These are phyloP conservation scores for Philypnodon macrostomus DNA, from an alignment of 2,797 vertebrate species.

Conservation along the genomic window DNA sequence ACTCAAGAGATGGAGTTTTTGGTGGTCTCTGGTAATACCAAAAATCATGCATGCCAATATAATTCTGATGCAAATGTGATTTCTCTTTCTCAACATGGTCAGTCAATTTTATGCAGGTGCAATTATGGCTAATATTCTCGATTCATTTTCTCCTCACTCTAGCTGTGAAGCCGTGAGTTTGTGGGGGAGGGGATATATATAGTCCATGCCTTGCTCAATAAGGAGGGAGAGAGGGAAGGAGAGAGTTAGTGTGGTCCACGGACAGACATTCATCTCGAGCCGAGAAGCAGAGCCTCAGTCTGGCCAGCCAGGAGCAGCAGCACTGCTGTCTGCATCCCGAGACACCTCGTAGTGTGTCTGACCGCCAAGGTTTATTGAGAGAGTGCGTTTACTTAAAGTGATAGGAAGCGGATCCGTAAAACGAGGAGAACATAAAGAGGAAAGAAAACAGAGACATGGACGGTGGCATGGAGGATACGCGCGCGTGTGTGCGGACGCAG, in stretches of 20 bases:
- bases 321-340: slow-evolving; percentile 42
- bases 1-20: no score
- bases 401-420: slow-evolving; percentile 13
- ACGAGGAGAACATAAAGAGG: slow-evolving; percentile 5
- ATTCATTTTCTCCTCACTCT: slow-evolving; percentile 15
- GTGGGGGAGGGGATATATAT: slow-evolving; percentile 26
- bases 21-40: no score
- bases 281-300: slow-evolving; percentile 52
- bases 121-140: not conserved
- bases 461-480: slow-evolving; percentile 60
- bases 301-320: slow-evolving; percentile 49
- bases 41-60: no score
- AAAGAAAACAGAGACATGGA: slow-evolving; percentile 15
- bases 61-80: no score
- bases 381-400: slow-evolving; percentile 19
- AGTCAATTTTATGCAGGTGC: not conserved
- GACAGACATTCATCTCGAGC: slow-evolving; percentile 52
- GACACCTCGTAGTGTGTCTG: slow-evolving; percentile 40
- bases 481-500: slow-evolving; percentile 55
- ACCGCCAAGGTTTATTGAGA: slow-evolving; percentile 7
- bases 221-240: slow-evolving; percentile 19
- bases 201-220: slow-evolving; percentile 21
- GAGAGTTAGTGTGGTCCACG: slow-evolving; percentile 21
- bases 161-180: slow-evolving; percentile 16
- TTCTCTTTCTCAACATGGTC: no score